phyloP scores from a whole-genome alignment of 2,113 vertebrate genomes.

The Calypte anna region DNA sequence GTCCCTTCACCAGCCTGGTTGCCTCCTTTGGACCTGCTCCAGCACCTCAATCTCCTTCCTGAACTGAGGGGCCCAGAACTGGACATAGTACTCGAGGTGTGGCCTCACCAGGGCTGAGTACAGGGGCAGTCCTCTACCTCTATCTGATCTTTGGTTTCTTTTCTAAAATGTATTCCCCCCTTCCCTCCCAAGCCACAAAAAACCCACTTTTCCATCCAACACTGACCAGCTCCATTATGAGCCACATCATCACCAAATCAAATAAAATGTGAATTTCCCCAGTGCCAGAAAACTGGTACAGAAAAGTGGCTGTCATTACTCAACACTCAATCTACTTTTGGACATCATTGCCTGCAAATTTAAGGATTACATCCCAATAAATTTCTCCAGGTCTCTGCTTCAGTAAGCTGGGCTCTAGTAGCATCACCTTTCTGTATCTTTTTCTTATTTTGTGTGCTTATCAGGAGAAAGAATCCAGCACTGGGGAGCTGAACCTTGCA shows the following conservation, averaged over 20 bases:
- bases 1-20: too few species aligned
- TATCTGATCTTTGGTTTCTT: neutral
- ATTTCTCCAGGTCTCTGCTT: neutral
- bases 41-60: too few species aligned
- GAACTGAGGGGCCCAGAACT: too few species aligned
- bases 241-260: neutral
- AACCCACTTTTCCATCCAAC: neutral
- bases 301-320: fast-evolving
- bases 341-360: neutral
- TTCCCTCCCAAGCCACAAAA: neutral
- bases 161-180: neutral
- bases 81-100: too few species aligned
- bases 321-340: neutral
- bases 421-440: neutral
- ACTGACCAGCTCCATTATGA: neutral
- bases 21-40: too few species aligned
- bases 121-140: neutral
- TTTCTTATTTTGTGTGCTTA: neutral
- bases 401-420: neutral
- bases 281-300: neutral
- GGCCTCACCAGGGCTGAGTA: too few species aligned
- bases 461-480: neutral
- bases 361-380: neutral
- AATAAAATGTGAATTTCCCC: neutral
- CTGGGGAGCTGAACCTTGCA: neutral